Conservation (phyloP, 2,888 invertebrate species). For the Selenia dentaria region DNA sequence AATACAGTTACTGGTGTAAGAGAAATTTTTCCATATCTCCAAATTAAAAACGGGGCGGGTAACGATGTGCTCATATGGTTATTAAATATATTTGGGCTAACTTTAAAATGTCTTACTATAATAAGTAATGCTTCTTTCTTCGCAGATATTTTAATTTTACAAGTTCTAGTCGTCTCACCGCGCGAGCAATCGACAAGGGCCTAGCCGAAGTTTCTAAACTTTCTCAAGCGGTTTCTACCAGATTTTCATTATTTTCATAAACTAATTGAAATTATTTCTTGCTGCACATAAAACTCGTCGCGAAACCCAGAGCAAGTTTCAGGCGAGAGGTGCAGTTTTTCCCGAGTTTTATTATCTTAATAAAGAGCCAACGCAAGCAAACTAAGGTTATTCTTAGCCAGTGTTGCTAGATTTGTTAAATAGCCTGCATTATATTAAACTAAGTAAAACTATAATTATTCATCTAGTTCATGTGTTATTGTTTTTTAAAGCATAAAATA, state of each 20-base stretch:
- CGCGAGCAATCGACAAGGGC: slow-evolving; percentile 10
- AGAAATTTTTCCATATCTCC: too few species aligned
- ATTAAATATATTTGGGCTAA: too few species aligned
- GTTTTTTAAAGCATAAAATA: too few species aligned
- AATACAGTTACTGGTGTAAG: too few species aligned
- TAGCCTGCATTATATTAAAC: too few species aligned
- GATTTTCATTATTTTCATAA: slow-evolving; percentile 34
- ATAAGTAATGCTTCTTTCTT: background rate
- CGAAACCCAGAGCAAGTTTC: slow-evolving; percentile 42
- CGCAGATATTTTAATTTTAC: slow-evolving; percentile 9
- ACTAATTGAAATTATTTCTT: slow-evolving; percentile 61
- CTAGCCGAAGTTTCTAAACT: slow-evolving; percentile 33
- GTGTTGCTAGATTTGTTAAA: slow-evolving; percentile 26
- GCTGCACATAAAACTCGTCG: slow-evolving; percentile 37
- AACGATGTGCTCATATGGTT: too few species aligned
- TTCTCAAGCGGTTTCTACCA: slow-evolving; percentile 13
- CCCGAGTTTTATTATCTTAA: slow-evolving; percentile 57
- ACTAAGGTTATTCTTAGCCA: slow-evolving; percentile 38
- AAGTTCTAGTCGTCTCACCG: slow-evolving; percentile 9
- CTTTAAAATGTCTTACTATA: background rate
- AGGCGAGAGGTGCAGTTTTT: slow-evolving; percentile 44
- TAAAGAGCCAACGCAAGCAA: slow-evolving; percentile 47
- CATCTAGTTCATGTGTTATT: too few species aligned
- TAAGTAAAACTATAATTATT: too few species aligned
- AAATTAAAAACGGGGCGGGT: too few species aligned